Evolutionary conservation across 2,888 invertebrate species (phyloP), one percentile per base, ranked within the genome.

Genomic region (Biston stratarius): DNA sequence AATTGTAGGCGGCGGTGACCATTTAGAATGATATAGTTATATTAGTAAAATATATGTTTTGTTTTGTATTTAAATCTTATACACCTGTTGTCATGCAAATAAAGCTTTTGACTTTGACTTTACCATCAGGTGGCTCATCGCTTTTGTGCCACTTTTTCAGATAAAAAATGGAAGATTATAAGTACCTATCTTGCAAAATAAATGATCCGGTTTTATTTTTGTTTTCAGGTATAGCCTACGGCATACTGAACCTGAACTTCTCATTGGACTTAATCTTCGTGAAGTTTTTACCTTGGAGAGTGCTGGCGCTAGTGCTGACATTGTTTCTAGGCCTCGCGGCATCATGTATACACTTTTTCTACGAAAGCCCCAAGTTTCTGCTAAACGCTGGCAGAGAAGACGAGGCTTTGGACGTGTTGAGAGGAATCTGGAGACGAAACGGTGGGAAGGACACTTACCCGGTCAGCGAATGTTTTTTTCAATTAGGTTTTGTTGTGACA

Each of bases 361-460:
- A 96, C 9, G 97, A 97, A 83, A 96, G 96, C 80, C 96, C 97
- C 0, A 96, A 96, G 83, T 97, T 96, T 79, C 84, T 96, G 5
- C 93, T 96, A 83, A 94, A 95, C 38, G 92, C 92, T 68, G 95
- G 96, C 6, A 87, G 88, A 24, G 94, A 95, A 65, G 88, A 91
- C 2, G 92, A 95, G 71, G 96, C 96, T 0, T 74, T 96, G 24
- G 72, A 88, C 11, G 89, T 95, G 11, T 93, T 96, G 71, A 79
- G 80, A 57, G 89, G 80, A 61, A 95, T 96, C 8, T 96, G 95
- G 79, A 73, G 84, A 0, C 82, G 89, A 49, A 96, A 96, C 79
- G 94, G 94, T 2, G 57, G 64, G n/a, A 49, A 48, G 9, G 53
- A 53, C 3, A 11, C 60, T 9, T 70, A 77, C 48, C 82, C 80